phyloP scores from a whole-genome alignment of 2,888 invertebrate species.

The Pachymerium ferrugineum region DNA sequence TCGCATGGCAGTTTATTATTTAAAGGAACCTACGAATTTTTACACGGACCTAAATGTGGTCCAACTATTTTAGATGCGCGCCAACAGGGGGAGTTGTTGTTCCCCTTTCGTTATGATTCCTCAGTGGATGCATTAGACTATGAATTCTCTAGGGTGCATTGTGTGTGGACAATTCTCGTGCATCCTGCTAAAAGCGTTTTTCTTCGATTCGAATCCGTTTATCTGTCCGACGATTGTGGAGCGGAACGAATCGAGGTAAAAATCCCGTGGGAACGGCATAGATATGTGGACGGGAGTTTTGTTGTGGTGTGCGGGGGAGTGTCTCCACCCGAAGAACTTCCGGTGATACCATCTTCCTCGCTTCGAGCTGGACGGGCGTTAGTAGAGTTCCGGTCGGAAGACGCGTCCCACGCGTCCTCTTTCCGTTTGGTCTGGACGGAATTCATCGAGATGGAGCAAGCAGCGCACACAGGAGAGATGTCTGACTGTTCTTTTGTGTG shows the following conservation, averaged over 20 bases:
- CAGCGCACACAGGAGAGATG: constrained; percentile 45
- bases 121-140: not conserved
- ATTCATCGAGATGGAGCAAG: constrained; percentile 58
- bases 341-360: constrained; percentile 39
- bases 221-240: constrained; percentile 33
- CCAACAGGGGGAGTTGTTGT: constrained; percentile 35
- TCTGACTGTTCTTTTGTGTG: constrained; percentile 76
- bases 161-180: constrained; percentile 66
- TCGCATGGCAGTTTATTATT: constrained; percentile 64
- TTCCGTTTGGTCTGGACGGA: constrained; percentile 89
- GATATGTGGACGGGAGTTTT: constrained; percentile 20
- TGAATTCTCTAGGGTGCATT: constrained; percentile 52
- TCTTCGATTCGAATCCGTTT: constrained; percentile 65
- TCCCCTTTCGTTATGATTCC: constrained; percentile 25
- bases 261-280: not conserved
- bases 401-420: not conserved
- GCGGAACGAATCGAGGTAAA: constrained; percentile 35
- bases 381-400: constrained; percentile 35
- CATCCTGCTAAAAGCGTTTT: constrained; percentile 75
- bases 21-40: constrained; percentile 80
- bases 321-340: constrained; percentile 61
- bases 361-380: constrained; percentile 35
- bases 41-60: constrained; percentile 59
- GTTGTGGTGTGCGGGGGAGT: constrained; percentile 21
- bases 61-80: constrained; percentile 37